Conservation (phyloP, 1,140 invertebrate genomes). For the Drosophila tsacasi region DNA sequence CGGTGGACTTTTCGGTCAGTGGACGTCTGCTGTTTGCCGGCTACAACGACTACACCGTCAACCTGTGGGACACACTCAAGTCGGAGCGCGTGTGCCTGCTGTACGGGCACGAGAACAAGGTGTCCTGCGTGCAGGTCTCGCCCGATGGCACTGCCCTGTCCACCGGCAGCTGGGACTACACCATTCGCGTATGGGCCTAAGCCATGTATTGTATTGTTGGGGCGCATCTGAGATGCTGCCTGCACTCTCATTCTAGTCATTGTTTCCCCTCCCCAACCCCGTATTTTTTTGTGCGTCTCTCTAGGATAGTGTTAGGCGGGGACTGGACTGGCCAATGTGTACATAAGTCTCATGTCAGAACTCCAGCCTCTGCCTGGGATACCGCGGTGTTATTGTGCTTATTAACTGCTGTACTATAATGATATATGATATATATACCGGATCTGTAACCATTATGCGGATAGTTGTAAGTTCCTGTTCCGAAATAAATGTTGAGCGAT, state of each 20-base stretch:
- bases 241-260: slow-evolving; percentile 22
- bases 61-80: slow-evolving; percentile 99
- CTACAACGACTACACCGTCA: slow-evolving; percentile 99
- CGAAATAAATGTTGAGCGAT: slow-evolving; percentile 77
- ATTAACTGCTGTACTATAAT: slow-evolving; percentile 44
- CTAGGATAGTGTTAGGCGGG: slow-evolving; percentile 18
- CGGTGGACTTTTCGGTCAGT: slow-evolving; percentile 98
- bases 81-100: slow-evolving; percentile 95
- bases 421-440: slow-evolving; percentile 23
- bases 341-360: slow-evolving; percentile 21
- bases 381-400: slow-evolving; percentile 28
- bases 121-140: slow-evolving; percentile 97
- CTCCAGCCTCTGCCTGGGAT: slow-evolving; percentile 11
- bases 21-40: slow-evolving; percentile 98
- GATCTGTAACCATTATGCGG: slow-evolving; percentile 60
- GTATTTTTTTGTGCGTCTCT: slow-evolving; percentile 22
- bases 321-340: slow-evolving; percentile 12
- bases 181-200: slow-evolving; percentile 91
- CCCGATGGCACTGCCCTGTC: slow-evolving; percentile 99
- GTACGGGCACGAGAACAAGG: slow-evolving; percentile 99
- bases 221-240: slow-evolving; percentile 14
- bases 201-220: slow-evolving; percentile 12
- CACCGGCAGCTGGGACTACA: slow-evolving; percentile 99
- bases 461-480: slow-evolving; percentile 79
- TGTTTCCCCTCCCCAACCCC: not conserved